Base-by-base conservation (phyloP, 2,113 vertebrate species). In the Eulacestoma nigropectus region DNA sequence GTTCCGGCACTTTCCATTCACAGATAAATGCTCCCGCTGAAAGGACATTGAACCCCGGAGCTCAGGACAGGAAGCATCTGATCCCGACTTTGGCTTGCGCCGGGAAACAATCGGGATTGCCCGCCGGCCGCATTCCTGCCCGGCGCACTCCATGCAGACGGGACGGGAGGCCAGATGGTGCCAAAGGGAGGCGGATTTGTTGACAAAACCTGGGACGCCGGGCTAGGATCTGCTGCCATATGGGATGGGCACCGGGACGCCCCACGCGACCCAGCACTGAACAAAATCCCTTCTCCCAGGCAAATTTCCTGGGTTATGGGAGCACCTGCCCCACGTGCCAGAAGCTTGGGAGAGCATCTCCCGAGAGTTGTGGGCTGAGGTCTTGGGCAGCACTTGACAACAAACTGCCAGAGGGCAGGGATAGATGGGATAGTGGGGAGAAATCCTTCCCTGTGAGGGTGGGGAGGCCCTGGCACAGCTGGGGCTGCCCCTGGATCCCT, bases 191-290 rank as follows among this genome's bases (percentile, higher is more conserved):
- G 13, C 3, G 26, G 39, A 50, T 18, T 6, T 9, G 49, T 7
- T 1, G 29, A 4, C 53, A 70, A n/a, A 91, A 32, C 32, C n/a
- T 1, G 46, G 26, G 56, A 11, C 27, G 29, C 17, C 8, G 42
- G 13, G 6, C 12, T 14, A 4, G 77, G 16, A 49, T 18, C 69
- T 16, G 5, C 63, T 47, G 80, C 72, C 50, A 1, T 1, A 5
- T 1, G 69, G 68, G 56, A 10, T 4, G 74, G 74, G 82, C 41
- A 26, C 27, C 20, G 39, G 10, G 33, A 13, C 4, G 9, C 29
- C 44, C 35, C 17, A 0, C 1, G 2, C 0, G 30, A 21, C 1
- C 35, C 37, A 5, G 29, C 75, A 4, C 37, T 1, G 5, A 33
- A 10, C 9, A 23, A 57, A 56, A 65, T 49, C 41, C 35, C 60